Percentiles rank a stretch among this genome's conserved stretches.
phyloP scores from a whole-genome alignment of 2,797 vertebrate genomes.

The Malurus leucopterus region DNA sequence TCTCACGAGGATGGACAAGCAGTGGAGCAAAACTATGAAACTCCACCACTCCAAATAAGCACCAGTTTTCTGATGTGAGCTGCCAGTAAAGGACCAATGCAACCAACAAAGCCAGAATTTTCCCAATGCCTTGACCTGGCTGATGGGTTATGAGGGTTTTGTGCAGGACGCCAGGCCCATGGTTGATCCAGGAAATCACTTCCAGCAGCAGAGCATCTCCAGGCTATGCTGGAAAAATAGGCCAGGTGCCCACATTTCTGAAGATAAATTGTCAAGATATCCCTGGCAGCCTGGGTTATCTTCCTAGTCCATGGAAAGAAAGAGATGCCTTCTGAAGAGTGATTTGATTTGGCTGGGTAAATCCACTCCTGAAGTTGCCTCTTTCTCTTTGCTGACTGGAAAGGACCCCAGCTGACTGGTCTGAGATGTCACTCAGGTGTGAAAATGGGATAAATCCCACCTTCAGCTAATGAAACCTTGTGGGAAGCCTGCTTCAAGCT shows the following conservation, averaged over 20 bases:
- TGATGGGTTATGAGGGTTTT: neutral
- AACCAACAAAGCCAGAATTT: neutral
- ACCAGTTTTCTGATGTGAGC: neutral
- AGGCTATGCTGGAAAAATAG: accelerated
- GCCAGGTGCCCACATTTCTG: neutral
- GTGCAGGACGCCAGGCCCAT: accelerated
- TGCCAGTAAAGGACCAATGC: neutral
- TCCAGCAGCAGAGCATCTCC: neutral
- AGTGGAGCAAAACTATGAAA: neutral
- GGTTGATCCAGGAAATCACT: accelerated
- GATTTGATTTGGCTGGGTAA: accelerated
- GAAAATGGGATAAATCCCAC: neutral
- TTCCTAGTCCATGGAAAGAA: neutral
- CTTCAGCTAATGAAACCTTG: neutral
- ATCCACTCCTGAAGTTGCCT: neutral
- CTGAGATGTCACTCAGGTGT: neutral
- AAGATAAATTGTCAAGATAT: neutral
- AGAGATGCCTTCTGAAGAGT: neutral
- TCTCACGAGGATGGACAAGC: neutral
- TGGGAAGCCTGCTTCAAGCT: neutral
- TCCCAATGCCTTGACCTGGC: neutral
- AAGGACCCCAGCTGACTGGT: neutral
- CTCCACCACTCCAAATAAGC: neutral
- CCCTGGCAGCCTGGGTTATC: neutral
- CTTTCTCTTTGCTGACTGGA: neutral